Conservation (phyloP, 2,797 vertebrate genomes). For the Pangasius larnaudii region DNA sequence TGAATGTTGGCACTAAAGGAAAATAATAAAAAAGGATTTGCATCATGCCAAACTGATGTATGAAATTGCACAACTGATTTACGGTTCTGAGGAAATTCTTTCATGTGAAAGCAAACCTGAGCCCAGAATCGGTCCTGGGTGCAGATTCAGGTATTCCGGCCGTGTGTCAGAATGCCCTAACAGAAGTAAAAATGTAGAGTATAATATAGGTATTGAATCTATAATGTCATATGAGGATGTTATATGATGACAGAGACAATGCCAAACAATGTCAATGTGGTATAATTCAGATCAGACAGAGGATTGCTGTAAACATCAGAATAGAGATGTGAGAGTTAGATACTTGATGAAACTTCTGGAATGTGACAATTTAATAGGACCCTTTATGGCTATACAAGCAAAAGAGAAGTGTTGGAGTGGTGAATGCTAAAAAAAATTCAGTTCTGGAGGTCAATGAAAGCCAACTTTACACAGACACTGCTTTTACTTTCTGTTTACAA, state of each 20-base stretch:
- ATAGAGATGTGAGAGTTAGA: neutral
- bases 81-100: neutral
- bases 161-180: neutral
- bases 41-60: neutral
- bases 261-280: neutral
- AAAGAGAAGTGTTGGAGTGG: neutral
- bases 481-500: neutral
- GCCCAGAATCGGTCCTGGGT: neutral
- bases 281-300: neutral
- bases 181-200: neutral
- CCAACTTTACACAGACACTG: neutral
- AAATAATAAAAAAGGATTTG: neutral
- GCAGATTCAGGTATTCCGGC: neutral
- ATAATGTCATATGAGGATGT: neutral
- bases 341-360: neutral
- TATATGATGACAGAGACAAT: neutral
- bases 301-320: neutral
- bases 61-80: neutral
- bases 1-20: neutral
- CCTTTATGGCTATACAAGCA: neutral
- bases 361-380: constrained; percentile 2
- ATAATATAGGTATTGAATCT: neutral
- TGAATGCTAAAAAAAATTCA: neutral
- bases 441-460: neutral
- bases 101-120: neutral